These are phyloP conservation scores for Blastobasis adustella DNA, from an alignment of 2,888 invertebrate genomes.

Conservation along the genomic window DNA sequence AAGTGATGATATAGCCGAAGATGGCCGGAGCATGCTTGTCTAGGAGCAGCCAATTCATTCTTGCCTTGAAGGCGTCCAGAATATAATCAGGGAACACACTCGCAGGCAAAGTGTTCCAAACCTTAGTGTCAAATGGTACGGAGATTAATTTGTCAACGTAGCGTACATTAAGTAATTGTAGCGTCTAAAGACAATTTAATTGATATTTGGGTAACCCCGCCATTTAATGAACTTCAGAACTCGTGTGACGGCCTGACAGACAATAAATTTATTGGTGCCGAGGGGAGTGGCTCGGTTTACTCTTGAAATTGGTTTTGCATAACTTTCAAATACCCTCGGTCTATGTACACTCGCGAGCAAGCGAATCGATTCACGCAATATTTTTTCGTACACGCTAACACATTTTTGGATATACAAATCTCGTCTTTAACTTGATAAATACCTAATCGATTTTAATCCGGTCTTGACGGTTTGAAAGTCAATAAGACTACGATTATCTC, in stretches of 20 bases:
- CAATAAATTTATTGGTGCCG: conserved; percentile 5
- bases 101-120: no score
- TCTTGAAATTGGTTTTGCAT: conserved; percentile 3
- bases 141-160: neutral
- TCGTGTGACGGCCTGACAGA: neutral
- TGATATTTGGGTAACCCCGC: neutral
- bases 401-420: neutral
- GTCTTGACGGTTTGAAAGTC: neutral
- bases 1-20: no score
- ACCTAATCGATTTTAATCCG: neutral
- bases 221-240: conserved; percentile 2
- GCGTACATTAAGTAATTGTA: neutral
- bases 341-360: neutral
- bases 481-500: neutral
- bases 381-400: neutral
- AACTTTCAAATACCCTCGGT: neutral
- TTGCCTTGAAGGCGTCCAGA: conserved; percentile 1
- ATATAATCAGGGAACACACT: neutral
- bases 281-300: neutral
- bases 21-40: no score
- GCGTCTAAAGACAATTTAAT: neutral
- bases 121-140: neutral
- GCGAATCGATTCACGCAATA: no score
- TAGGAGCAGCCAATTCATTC: conserved; percentile 5
- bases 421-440: neutral